Evolutionary conservation across 2,113 vertebrate species (phyloP).

Genomic region (Trematomus loennbergii): DNA sequence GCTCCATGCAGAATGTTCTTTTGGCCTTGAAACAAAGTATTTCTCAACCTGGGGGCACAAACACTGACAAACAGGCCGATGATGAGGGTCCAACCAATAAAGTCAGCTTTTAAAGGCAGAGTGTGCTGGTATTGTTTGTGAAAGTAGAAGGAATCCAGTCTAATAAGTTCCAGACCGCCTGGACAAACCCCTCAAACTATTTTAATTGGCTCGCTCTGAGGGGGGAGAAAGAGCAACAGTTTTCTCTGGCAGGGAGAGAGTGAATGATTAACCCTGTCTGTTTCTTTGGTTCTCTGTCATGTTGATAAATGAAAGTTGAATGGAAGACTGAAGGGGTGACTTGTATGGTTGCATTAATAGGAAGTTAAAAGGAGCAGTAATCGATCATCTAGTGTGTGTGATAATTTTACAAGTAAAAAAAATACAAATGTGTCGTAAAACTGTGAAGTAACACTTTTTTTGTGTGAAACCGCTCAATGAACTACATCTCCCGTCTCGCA

Average conservation of each 20-base stretch:
- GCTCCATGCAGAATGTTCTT: conserved; percentile 43
- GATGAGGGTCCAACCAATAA: conserved; percentile 31
- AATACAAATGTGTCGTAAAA: no score
- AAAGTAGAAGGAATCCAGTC: conserved; percentile 22
- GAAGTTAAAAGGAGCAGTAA: neutral
- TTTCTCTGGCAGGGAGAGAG: neutral
- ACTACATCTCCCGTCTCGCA: no score
- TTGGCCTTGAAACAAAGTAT: conserved; percentile 16
- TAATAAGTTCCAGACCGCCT: conserved; percentile 74
- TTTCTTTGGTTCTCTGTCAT: conserved; percentile 8
- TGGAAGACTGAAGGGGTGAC: neutral
- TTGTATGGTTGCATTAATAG: neutral
- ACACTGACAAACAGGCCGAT: conserved; percentile 9
- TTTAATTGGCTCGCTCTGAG: conserved; percentile 29
- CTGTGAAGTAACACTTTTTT: no score
- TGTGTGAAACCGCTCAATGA: no score
- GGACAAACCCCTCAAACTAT: conserved; percentile 31
- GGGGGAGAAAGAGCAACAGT: neutral
- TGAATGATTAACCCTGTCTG: neutral
- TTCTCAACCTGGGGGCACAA: conserved; percentile 37
- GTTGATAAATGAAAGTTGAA: conserved; percentile 9
- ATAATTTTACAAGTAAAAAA: no score
- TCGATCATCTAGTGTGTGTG: neutral
- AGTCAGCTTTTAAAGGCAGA: conserved; percentile 25
- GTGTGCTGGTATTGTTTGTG: conserved; percentile 1